Percentiles rank a stretch among this genome's conserved stretches.
Evolutionary conservation across 2,888 invertebrate genomes (phyloP).

Genomic region (Torymus tubicola): DNA sequence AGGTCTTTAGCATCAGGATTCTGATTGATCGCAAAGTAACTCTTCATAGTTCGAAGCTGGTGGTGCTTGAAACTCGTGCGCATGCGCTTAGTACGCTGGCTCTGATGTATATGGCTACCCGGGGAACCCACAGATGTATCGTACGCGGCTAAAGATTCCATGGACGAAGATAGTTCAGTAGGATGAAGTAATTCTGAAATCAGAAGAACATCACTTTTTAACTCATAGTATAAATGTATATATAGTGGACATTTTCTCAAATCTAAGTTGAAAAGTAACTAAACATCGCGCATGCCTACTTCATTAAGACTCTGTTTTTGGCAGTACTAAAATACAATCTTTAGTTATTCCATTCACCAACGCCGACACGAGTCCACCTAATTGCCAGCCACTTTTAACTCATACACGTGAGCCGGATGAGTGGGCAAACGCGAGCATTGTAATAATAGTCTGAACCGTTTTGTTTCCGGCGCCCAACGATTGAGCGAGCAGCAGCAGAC

Average conservation of each 20-base stretch:
- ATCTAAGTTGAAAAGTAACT: no score
- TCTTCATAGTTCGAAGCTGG: conserved; percentile 98
- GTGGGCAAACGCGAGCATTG: neutral
- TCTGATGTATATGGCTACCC: conserved; percentile 82
- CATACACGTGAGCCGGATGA: neutral
- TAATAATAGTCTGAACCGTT: conserved; percentile 24
- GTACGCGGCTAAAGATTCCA: conserved; percentile 86
- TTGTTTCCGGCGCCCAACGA: conserved; percentile 17
- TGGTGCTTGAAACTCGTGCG: conserved; percentile 99
- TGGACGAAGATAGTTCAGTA: conserved; percentile 85
- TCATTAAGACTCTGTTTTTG: no score
- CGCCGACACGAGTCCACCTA: conserved; percentile 2
- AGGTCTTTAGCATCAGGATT: conserved; percentile 99
- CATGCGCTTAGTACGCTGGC: conserved; percentile 94
- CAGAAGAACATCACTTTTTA: no score
- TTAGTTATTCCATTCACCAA: neutral
- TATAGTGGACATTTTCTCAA: no score
- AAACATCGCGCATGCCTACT: no score
- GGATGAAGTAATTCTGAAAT: conserved; percentile 84
- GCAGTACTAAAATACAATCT: neutral
- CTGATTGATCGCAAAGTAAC: conserved; percentile 98
- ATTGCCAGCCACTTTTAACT: conserved; percentile 27
- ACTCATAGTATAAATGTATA: no score
- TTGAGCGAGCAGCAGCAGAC: conserved; percentile 1
- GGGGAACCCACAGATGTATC: conserved; percentile 86